Evolutionary conservation across 2,113 vertebrate species (phyloP), one percentile per base, ranked within the genome.

Genomic region (Connochaetes taurinus): DNA sequence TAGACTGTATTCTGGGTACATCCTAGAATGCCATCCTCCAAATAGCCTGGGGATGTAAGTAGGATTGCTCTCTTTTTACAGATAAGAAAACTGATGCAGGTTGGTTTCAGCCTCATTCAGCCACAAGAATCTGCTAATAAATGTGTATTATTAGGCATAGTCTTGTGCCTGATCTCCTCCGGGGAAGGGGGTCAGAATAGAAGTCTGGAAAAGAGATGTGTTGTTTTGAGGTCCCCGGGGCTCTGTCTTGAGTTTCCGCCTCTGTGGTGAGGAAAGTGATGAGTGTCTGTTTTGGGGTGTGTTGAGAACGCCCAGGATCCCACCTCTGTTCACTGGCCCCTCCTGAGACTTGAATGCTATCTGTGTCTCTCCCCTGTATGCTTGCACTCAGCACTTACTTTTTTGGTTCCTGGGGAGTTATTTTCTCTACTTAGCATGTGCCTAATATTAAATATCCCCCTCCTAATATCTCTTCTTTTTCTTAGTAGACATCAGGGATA

Each of bases 391-490:
- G 88, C 67, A 52, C 83, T 94, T 76, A 13, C 31, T 47, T 87
- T 71, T 64, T 55, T 64, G 47, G 45, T 92, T 96, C 78, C 45
- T 8, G 67, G 78, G 82, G 86, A 87, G 60, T 96, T 92, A 47
- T 87, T 92, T 86, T 94, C 90, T 95, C 95, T 62, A 71, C 29
- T 82, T 95, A 97, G 97, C 97, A 98, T 95, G 98, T 98, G 97
- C 97, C 97, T 98, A 91, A 87, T 86, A 85, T 82, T 85, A 94
- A 96, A 58, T 80, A 95, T 16, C 55, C 45, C 62, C 57, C 90
- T 95, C 43, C 67, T 83, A 57, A 80, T 76, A 40, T 58, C 55
- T 85, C 50, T 94, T 95, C 85, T 80, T 91, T 96, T 87, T 87
- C 93, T 89, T 90, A 40, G 40, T 83, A 94, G 71, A 96, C 83